Evolutionary conservation across 2,113 vertebrate genomes (phyloP).

Genomic region (zebrafish (Danio rerio)): DNA sequence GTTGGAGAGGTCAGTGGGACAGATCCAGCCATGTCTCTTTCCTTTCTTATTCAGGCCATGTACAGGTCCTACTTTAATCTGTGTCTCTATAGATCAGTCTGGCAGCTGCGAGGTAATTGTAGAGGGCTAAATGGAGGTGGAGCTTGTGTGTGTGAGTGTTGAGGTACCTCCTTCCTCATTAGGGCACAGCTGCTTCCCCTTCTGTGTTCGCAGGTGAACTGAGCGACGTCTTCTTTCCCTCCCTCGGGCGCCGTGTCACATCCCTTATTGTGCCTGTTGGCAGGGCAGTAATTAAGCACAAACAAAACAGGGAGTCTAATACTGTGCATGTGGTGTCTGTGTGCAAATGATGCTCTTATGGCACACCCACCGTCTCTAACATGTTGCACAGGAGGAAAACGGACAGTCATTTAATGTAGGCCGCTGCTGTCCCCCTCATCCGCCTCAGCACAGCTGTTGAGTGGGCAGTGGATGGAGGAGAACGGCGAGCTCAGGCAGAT

Average conservation of each 20-base stretch:
- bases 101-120: constrained; percentile 42
- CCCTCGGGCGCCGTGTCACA: constrained; percentile 12
- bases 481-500: constrained; percentile 48
- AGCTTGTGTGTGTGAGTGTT: constrained; percentile 16
- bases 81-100: constrained; percentile 19
- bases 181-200: constrained; percentile 48
- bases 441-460: constrained; percentile 56
- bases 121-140: constrained; percentile 21
- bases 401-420: constrained; percentile 24
- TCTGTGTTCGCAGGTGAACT: constrained; percentile 40
- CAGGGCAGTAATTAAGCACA: constrained; percentile 39
- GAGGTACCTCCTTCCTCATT: constrained; percentile 47
- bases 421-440: constrained; percentile 30
- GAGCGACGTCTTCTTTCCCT: neutral
- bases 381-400: constrained; percentile 11
- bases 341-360: constrained; percentile 33
- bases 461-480: constrained; percentile 57
- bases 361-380: neutral
- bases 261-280: constrained; percentile 17
- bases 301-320: constrained; percentile 26
- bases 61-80: neutral
- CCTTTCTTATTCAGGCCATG: neutral
- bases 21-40: neutral
- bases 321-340: constrained; percentile 5
- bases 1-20: neutral